A percentile compares a stretch with the other conserved stretches of the same genome.
Evolutionary conservation across 2,113 vertebrate species (phyloP).

Genomic region (Prunella fulvescens): DNA sequence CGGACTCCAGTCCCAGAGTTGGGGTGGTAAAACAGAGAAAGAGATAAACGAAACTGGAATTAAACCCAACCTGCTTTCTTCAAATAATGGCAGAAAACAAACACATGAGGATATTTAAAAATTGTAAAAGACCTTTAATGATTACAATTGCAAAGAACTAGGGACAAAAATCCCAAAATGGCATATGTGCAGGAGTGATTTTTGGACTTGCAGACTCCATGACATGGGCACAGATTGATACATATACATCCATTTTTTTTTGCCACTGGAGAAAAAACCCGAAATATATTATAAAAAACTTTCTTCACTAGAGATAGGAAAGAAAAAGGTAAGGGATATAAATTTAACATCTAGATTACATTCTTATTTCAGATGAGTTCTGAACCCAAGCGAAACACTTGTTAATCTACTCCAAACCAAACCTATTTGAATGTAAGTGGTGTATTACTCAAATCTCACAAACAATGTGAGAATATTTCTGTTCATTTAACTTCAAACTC

Average conservation of each 20-base stretch:
- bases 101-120: not conserved
- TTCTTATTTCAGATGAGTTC: not conserved
- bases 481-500: not conserved
- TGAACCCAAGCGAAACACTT: not conserved
- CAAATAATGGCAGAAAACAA: not conserved
- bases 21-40: not conserved
- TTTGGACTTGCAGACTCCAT: not conserved
- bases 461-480: not conserved
- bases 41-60: not conserved
- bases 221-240: not conserved
- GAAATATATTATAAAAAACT: not conserved
- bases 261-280: not conserved
- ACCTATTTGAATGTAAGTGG: not conserved
- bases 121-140: not conserved
- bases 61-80: not conserved
- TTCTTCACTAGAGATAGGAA: not conserved
- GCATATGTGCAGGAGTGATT: not conserved
- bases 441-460: not conserved
- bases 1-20: not conserved
- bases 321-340: not conserved
- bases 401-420: not conserved
- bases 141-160: not conserved
- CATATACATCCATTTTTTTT: not conserved
- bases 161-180: not conserved
- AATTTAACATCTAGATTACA: not conserved